Conservation (phyloP, 2,888 invertebrate species). For the Dolichomitus sp. region DNA sequence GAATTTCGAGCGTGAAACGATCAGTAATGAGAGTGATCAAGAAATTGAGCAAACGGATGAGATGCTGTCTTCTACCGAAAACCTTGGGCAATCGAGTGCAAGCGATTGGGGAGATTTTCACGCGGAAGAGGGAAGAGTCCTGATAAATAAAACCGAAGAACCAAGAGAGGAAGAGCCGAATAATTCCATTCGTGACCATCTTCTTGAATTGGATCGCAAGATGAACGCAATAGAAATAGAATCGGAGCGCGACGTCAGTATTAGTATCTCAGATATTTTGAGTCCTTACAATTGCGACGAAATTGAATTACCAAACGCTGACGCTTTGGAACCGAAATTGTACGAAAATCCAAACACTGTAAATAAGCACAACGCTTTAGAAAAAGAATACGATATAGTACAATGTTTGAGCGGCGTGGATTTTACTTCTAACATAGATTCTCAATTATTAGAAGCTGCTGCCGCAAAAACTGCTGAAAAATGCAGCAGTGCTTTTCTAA, state of each 20-base stretch:
- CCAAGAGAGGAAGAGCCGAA: constrained; percentile 20
- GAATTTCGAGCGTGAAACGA: constrained; percentile 24
- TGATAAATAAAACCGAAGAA: constrained; percentile 10
- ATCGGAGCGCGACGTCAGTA: constrained; percentile 58
- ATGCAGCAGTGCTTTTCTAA: not conserved
- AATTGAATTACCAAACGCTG: constrained; percentile 59
- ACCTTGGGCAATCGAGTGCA: constrained; percentile 7
- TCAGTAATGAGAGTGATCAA: not conserved
- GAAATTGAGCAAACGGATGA: constrained; percentile 10
- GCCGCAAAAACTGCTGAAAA: not conserved
- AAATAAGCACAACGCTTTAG: not conserved
- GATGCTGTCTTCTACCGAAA: not conserved
- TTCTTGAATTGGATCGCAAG: constrained; percentile 73
- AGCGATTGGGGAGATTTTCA: constrained; percentile 12
- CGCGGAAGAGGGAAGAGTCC: constrained; percentile 1
- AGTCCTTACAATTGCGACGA: constrained; percentile 68
- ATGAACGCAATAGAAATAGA: constrained; percentile 69
- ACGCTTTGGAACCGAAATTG: constrained; percentile 32
- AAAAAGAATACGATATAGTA: constrained; percentile 52
- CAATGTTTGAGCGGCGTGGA: constrained; percentile 45
- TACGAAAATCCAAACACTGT: constrained; percentile 24
- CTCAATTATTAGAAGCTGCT: not conserved
- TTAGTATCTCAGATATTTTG: constrained; percentile 71
- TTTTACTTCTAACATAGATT: constrained; percentile 36
- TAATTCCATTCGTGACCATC: constrained; percentile 63